These are phyloP conservation scores for Loripinus fragilis DNA, from an alignment of 2,888 invertebrate genomes.

Conservation along the genomic window DNA sequence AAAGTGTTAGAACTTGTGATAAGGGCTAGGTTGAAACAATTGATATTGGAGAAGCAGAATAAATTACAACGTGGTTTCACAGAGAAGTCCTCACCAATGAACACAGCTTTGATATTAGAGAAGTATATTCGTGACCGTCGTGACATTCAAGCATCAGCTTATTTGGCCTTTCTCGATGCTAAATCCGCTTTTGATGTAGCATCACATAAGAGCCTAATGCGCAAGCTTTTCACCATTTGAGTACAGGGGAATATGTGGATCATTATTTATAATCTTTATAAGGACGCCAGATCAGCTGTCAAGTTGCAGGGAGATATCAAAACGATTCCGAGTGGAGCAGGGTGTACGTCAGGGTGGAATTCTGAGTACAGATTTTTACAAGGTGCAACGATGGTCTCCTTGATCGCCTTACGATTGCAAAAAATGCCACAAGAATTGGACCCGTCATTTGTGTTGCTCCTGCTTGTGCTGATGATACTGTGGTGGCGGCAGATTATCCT, in stretches of 20 bases:
- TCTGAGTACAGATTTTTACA: slow-evolving; percentile 18
- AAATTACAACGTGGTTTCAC: slow-evolving; percentile 22
- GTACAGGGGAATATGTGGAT: slow-evolving; percentile 23
- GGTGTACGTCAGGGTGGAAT: slow-evolving; percentile 29
- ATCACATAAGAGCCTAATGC: too few species aligned
- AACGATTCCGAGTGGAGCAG: not conserved
- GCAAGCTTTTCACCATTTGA: slow-evolving; percentile 20
- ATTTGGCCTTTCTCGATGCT: slow-evolving; percentile 28
- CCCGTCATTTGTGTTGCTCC: not conserved
- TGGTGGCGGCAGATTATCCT: not conserved
- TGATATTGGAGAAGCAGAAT: slow-evolving; percentile 4
- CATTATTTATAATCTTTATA: slow-evolving; percentile 1
- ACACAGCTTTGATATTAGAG: slow-evolving; percentile 26
- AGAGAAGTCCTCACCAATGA: slow-evolving; percentile 17
- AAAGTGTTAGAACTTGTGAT: slow-evolving; percentile 19
- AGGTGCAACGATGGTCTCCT: not conserved
- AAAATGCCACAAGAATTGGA: not conserved
- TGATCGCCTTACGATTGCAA: too few species aligned
- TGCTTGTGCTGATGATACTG: slow-evolving; percentile 2
- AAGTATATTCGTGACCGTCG: slow-evolving; percentile 12
- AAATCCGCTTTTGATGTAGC: slow-evolving; percentile 39
- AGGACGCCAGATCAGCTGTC: not conserved
- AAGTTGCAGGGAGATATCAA: slow-evolving; percentile 12
- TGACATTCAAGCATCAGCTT: not conserved
- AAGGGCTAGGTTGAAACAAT: not conserved